Evolutionary conservation across 2,113 vertebrate genomes (phyloP).

Genomic region (Chlorodrepanis virens): DNA sequence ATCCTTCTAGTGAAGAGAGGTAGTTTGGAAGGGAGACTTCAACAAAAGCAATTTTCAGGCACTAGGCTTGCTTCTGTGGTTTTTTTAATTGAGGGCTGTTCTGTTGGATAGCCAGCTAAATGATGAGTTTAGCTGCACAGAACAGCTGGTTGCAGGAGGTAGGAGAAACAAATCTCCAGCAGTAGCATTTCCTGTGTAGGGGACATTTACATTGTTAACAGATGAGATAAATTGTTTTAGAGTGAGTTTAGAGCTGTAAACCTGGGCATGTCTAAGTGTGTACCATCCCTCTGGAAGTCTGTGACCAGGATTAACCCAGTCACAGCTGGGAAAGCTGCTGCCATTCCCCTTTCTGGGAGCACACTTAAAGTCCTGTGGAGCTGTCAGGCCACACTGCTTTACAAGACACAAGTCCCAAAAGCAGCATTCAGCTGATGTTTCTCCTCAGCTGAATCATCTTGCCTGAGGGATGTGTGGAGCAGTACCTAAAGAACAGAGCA

Average conservation of each 20-base stretch:
- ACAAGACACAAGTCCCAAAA: background rate
- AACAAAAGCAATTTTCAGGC: background rate
- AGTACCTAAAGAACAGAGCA: background rate
- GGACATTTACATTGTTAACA: background rate
- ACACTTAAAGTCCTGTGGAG: fast-evolving
- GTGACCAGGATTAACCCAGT: background rate
- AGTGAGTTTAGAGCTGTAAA: background rate
- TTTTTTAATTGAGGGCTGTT: background rate
- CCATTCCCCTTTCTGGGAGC: background rate
- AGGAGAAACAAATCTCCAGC: background rate
- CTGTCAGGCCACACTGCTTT: background rate
- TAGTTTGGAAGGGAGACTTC: background rate
- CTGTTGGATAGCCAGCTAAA: background rate
- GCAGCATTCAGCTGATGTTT: background rate
- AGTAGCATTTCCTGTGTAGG: background rate
- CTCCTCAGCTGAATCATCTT: background rate
- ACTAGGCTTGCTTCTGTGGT: background rate
- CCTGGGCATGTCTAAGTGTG: fast-evolving
- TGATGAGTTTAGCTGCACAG: background rate
- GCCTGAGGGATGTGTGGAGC: background rate
- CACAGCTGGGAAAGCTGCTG: background rate
- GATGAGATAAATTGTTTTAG: background rate
- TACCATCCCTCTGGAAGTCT: background rate
- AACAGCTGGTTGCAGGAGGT: background rate
- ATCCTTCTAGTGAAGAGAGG: background rate